Evolutionary conservation across 2,113 vertebrate species (phyloP), one percentile per base, ranked within the genome.

Genomic region (Tylochromis polylepis): DNA sequence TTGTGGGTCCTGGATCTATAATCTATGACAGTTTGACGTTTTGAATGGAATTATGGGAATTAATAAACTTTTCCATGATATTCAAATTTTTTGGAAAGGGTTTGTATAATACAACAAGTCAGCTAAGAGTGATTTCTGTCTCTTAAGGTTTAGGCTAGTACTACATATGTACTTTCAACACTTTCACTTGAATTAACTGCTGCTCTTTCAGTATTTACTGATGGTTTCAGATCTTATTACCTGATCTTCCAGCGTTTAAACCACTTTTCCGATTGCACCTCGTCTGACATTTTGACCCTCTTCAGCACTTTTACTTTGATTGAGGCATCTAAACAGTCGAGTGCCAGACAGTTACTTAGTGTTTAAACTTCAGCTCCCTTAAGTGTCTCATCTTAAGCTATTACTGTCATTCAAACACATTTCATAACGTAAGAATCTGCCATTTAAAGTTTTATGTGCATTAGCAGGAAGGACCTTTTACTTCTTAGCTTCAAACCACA

Each of bases 351-450:
- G 2, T 46, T 72, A 24, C 0, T 43, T 3, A 6, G 65, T 43
- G 65, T 41, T 70, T 46, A 9, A 46, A 46, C 65, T 43, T 70
- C n/a, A 16, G n/a, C 38, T 70, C 8, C 38, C 8, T 43, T 46
- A 2, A 1, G 43, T 46, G 14, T 24, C n/a, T 46, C 24, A 24
- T 43, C 8, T 43, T 70, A 70, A 16, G 65, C 65, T 24, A 12
- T 70, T 41, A 41, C 20, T 70, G 36, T 7, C n/a, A 0, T 70
- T 67, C 4, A 3, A 67, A 67, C 11, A 22, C 0, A 22, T 67
- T 41, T 41, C 36, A 0, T 67, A 67, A 67, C 2, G 20, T 22
- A 41, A 5, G 36, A 67, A 67, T 24, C n/a, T 41, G 65, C 43
- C 3, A 70, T 70, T 24, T 43, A 70, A 41, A 41, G 12, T 43